Evolutionary conservation across 2,888 invertebrate species (phyloP).

Genomic region (Epirrhoe alternata): DNA sequence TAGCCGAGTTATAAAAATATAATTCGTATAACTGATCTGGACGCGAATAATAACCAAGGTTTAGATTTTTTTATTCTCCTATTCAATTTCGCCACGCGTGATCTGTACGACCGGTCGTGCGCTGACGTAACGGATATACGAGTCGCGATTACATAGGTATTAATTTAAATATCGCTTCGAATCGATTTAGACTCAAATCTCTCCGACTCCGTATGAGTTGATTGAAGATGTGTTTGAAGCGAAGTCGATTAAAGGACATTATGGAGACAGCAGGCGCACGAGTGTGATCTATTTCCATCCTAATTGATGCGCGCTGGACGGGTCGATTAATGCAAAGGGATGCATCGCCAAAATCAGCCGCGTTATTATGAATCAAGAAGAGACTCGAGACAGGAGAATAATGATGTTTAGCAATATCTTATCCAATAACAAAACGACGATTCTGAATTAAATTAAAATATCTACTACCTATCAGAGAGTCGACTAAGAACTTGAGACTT

Average conservation of each 20-base stretch:
- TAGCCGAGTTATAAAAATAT: constrained; percentile 25
- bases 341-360: constrained; percentile 32
- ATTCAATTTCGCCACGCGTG: constrained; percentile 45
- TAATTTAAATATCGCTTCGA: constrained; percentile 21
- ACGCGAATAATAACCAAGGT: constrained; percentile 28
- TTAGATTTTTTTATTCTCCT: constrained; percentile 27
- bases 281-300: constrained; percentile 59
- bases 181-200: constrained; percentile 15
- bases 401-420: constrained; percentile 34
- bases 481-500: too few relatives aligned
- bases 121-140: constrained; percentile 49
- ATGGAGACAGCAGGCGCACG: constrained; percentile 45
- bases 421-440: constrained; percentile 9
- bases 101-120: constrained; percentile 45
- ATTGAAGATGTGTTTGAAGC: constrained; percentile 17
- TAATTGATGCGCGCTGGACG: constrained; percentile 49
- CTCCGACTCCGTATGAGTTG: constrained; percentile 1
- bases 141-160: constrained; percentile 35
- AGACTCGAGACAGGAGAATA: constrained; percentile 52
- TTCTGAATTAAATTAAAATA: not conserved
- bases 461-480: not conserved
- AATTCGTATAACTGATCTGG: constrained; percentile 26
- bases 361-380: constrained; percentile 37
- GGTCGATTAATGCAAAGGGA: constrained; percentile 29
- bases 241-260: constrained; percentile 40